phyloP scores from a whole-genome alignment of 2,797 vertebrate genomes.

The Sternarchorhynchus goeldii region DNA sequence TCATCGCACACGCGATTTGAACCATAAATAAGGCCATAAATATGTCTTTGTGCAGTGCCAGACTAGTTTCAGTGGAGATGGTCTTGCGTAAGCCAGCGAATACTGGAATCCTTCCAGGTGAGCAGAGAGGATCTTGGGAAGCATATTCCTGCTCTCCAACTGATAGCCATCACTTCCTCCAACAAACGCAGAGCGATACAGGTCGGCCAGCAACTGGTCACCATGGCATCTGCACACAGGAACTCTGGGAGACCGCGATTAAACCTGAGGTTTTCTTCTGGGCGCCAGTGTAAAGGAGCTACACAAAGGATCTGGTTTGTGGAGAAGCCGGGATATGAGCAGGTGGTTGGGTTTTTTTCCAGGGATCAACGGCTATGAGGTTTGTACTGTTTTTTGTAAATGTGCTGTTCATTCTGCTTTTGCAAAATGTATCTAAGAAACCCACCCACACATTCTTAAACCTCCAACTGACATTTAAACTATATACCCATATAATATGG shows the following conservation, averaged over 20 bases:
- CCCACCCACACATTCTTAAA: too few relatives aligned
- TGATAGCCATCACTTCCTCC: slow-evolving; percentile 39
- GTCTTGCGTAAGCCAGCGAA: neutral
- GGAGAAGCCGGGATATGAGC: neutral
- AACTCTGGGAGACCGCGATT: slow-evolving; percentile 42
- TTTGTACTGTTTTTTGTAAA: too few relatives aligned
- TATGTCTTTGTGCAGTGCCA: neutral
- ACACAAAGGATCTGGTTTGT: slow-evolving; percentile 5
- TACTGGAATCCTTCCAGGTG: slow-evolving; percentile 12
- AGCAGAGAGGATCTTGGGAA: slow-evolving; percentile 15
- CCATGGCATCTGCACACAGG: slow-evolving; percentile 38
- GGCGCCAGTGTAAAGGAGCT: neutral
- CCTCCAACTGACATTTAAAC: too few relatives aligned
- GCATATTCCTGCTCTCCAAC: slow-evolving; percentile 34
- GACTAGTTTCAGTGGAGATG: neutral
- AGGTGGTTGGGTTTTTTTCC: neutral
- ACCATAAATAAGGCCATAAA: neutral
- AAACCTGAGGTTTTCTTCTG: slow-evolving; percentile 42
- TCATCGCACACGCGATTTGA: too few relatives aligned
- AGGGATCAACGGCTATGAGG: neutral
- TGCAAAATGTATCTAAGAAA: too few relatives aligned
- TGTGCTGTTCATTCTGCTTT: too few relatives aligned
- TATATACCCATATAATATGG: too few relatives aligned
- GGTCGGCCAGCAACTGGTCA: slow-evolving; percentile 37
- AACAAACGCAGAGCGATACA: slow-evolving; percentile 36